phyloP scores from a whole-genome alignment of 2,888 invertebrate species.

The Amphiduros pacificus region DNA sequence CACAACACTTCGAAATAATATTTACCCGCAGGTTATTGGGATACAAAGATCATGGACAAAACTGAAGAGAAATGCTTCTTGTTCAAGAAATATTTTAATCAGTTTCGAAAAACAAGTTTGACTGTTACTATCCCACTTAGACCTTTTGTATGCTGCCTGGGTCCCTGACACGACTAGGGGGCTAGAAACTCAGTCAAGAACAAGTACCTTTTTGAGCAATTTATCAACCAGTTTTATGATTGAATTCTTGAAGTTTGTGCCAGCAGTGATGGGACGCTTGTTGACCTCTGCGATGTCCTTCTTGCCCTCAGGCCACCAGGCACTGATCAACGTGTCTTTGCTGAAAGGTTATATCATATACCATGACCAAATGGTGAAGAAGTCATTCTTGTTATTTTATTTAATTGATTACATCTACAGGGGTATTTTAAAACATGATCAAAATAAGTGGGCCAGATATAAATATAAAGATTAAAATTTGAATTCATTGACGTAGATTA shows the following conservation, averaged over 20 bases:
- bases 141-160: too few species aligned
- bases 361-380: too few species aligned
- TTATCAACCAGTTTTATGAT: constrained; percentile 89
- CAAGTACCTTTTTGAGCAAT: constrained; percentile 77
- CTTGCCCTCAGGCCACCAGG: constrained; percentile 97
- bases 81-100: too few species aligned
- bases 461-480: neutral
- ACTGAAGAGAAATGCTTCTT: too few species aligned
- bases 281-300: constrained; percentile 85
- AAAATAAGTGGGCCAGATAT: neutral
- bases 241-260: constrained; percentile 90
- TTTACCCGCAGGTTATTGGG: too few species aligned
- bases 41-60: too few species aligned
- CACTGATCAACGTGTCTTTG: constrained; percentile 72
- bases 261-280: constrained; percentile 91
- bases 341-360: constrained; percentile 63
- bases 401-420: neutral
- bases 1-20: too few species aligned
- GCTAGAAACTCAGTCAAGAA: too few species aligned
- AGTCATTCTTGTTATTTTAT: neutral
- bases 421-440: too few species aligned
- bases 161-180: too few species aligned
- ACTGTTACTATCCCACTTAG: too few species aligned
- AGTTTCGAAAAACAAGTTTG: too few species aligned
- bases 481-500: neutral